phyloP scores from a whole-genome alignment of 1,140 invertebrate genomes.

The Drosophila burlai region DNA sequence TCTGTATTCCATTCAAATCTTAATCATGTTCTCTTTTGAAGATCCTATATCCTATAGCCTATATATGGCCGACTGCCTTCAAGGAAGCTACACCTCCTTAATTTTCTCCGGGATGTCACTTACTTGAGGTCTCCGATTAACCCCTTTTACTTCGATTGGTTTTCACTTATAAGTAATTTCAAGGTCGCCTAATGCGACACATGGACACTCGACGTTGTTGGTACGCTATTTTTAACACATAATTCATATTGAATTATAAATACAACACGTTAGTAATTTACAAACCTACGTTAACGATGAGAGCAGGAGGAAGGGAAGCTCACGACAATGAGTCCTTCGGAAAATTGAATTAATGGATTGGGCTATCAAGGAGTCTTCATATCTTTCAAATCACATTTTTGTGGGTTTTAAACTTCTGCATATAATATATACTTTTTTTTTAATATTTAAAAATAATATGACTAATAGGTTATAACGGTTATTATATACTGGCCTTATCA shows the following conservation, averaged over 20 bases:
- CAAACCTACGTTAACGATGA: background rate
- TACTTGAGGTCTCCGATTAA: slow-evolving; percentile 17
- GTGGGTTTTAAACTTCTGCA: no score
- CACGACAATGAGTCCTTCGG: background rate
- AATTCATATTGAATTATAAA: slow-evolving; percentile 59
- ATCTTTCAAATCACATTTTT: background rate
- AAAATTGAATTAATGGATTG: background rate
- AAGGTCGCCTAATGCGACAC: slow-evolving; percentile 39
- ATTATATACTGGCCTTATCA: no score
- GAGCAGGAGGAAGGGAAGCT: background rate
- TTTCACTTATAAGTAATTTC: slow-evolving; percentile 28
- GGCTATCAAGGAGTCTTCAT: background rate
- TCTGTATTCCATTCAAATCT: background rate
- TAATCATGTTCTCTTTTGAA: background rate
- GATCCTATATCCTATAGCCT: background rate
- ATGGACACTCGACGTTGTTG: slow-evolving; percentile 6
- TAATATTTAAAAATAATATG: background rate
- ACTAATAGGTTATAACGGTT: no score
- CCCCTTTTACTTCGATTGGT: slow-evolving; percentile 33
- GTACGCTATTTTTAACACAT: slow-evolving; percentile 52
- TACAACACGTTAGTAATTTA: slow-evolving; percentile 45
- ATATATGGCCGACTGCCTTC: background rate
- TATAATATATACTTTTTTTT: background rate
- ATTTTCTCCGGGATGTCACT: background rate
- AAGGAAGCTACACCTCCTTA: background rate